A percentile compares a stretch with the other conserved stretches of the same genome.
Conservation (phyloP, 2,888 invertebrate genomes). For the Choristoneura rosaceana region DNA sequence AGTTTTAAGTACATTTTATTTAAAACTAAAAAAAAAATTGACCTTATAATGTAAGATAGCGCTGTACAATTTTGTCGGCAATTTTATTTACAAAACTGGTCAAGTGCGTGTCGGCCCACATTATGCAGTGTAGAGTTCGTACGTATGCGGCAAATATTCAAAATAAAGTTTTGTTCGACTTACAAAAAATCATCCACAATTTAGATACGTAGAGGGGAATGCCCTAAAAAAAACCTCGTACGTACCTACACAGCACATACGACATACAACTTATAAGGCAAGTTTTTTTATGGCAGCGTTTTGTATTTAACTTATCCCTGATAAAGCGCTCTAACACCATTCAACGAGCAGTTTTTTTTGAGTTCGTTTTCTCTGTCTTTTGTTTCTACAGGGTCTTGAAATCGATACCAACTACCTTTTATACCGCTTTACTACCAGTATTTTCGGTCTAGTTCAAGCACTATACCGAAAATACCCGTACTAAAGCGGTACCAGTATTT, state of each 20-base stretch:
- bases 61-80: background rate
- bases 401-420: too few species aligned
- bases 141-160: too few species aligned
- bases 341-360: background rate
- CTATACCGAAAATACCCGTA: too few species aligned
- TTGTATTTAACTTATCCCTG: background rate
- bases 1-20: slow-evolving; percentile 13
- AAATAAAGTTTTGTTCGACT: too few species aligned
- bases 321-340: background rate
- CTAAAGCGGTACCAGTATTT: too few species aligned
- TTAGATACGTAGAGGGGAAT: too few species aligned
- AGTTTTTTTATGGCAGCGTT: slow-evolving; percentile 1
- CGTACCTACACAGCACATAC: background rate
- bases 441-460: too few species aligned
- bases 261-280: background rate
- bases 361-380: background rate
- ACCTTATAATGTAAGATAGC: background rate
- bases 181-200: too few species aligned
- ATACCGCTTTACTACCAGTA: too few species aligned
- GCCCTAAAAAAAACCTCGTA: too few species aligned
- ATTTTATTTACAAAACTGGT: background rate
- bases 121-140: too few species aligned
- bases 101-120: too few species aligned
- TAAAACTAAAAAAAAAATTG: background rate
- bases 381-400: background rate